Percentiles rank a stretch among this genome's conserved stretches.
Conservation (phyloP, 2,888 invertebrate species). For the Synanthedon andrenaeformis region DNA sequence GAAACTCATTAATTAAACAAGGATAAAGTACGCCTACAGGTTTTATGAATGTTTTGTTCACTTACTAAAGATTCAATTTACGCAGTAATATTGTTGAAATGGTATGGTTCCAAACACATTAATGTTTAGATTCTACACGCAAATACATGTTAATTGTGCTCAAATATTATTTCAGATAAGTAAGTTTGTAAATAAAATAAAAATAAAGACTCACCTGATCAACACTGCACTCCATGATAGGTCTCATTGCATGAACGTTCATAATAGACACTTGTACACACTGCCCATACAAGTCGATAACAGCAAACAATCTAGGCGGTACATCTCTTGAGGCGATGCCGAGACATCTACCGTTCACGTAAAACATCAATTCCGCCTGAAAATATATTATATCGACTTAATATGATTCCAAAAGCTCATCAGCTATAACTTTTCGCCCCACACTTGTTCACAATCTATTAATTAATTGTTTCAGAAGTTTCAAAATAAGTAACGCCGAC, state of each 20-base stretch:
- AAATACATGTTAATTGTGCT: no score
- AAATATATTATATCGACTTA: slow-evolving; percentile 10
- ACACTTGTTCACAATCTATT: no score
- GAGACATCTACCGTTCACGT: slow-evolving; percentile 88
- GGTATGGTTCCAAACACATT: no score
- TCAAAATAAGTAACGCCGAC: not conserved
- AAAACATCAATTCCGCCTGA: slow-evolving; percentile 87
- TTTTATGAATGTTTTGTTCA: no score
- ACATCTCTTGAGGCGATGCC: slow-evolving; percentile 86
- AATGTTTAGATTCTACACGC: no score
- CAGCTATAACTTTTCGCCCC: no score
- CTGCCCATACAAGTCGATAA: slow-evolving; percentile 95
- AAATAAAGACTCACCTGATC: slow-evolving; percentile 28
- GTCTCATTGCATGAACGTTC: slow-evolving; percentile 29
- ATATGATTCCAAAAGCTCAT: not conserved
- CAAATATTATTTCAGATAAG: no score
- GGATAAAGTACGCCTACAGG: no score
- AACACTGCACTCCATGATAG: slow-evolving; percentile 32
- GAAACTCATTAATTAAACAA: no score
- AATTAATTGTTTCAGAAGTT: slow-evolving; percentile 1
- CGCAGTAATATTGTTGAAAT: no score
- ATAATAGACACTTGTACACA: slow-evolving; percentile 87
- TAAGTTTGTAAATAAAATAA: no score
- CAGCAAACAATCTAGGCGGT: slow-evolving; percentile 85
- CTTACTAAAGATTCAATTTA: no score